Conservation (phyloP, 2,113 vertebrate genomes). For the Proteles cristata region DNA sequence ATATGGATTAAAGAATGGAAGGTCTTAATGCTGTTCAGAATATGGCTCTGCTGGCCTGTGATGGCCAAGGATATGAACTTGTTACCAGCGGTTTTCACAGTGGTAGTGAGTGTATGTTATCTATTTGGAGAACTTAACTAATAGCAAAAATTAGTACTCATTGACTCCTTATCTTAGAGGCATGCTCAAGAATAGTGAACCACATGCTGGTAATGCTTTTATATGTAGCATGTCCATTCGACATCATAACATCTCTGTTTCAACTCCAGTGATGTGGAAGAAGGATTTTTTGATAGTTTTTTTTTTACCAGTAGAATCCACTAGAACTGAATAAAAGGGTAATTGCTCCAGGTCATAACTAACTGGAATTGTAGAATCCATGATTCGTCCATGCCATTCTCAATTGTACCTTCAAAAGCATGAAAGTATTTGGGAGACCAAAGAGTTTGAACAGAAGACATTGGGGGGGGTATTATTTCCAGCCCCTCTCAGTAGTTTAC, state of each 20-base stretch:
- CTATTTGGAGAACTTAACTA: neutral
- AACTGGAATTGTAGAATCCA: neutral
- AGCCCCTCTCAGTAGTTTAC: neutral
- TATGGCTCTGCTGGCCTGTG: neutral
- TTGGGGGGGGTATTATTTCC: neutral
- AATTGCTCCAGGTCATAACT: neutral
- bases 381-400: neutral
- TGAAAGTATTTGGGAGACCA: neutral
- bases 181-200: neutral
- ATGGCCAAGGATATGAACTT: neutral
- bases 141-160: neutral
- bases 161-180: neutral
- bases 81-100: neutral
- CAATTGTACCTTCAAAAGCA: neutral
- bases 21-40: neutral
- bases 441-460: neutral
- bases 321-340: neutral
- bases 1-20: neutral
- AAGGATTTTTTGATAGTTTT: neutral
- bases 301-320: neutral
- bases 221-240: neutral
- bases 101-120: neutral
- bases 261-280: neutral
- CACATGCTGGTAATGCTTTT: neutral
- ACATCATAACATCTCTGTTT: neutral